Percentiles rank a stretch among this genome's conserved stretches.
phyloP scores from a whole-genome alignment of 2,888 invertebrate species.

The Amphipyra tragopoginis region DNA sequence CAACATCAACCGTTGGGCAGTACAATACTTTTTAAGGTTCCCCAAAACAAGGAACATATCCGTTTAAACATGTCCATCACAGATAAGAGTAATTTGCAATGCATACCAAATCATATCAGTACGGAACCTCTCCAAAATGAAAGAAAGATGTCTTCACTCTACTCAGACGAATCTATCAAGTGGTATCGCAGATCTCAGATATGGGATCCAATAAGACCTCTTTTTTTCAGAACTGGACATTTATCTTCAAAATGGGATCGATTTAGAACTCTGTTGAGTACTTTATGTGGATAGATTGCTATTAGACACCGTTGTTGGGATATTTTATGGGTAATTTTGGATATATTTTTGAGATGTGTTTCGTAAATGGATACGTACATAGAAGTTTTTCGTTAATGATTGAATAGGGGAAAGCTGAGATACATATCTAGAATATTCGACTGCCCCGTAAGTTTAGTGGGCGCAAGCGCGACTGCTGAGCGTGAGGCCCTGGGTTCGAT shows the following conservation, averaged over 20 bases:
- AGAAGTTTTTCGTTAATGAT: no score
- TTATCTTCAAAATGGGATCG: conserved; percentile 72
- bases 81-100: no score
- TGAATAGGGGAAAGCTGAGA: no score
- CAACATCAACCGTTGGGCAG: no score
- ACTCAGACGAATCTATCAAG: conserved; percentile 64
- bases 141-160: conserved; percentile 18
- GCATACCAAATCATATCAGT: neutral
- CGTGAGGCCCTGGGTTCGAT: no score
- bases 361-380: no score
- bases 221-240: conserved; percentile 66
- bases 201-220: conserved; percentile 71
- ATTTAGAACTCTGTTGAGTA: conserved; percentile 58
- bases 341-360: conserved; percentile 29
- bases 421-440: no score
- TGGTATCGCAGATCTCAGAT: conserved; percentile 70
- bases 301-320: conserved; percentile 30
- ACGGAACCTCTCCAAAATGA: conserved; percentile 21
- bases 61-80: no score
- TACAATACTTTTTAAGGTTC: no score
- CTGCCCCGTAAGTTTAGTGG: no score
- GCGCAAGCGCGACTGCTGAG: no score
- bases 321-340: conserved; percentile 47
- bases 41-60: no score
- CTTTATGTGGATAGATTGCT: conserved; percentile 44